Conservation (phyloP, 1,140 invertebrate genomes). For the Rhopalosiphum maidis region DNA sequence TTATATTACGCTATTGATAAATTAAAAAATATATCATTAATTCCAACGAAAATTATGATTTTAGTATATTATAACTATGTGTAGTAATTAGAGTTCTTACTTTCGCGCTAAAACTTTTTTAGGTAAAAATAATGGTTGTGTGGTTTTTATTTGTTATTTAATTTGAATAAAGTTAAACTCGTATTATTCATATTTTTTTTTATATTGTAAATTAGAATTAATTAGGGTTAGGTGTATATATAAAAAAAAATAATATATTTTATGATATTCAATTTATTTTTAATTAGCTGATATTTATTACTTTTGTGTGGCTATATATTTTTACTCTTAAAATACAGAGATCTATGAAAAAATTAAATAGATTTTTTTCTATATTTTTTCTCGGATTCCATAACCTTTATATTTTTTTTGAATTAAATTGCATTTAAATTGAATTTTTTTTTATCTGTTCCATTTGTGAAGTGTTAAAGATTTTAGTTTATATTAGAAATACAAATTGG, state of each 20-base stretch:
- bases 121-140: not conserved
- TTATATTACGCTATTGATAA: not conserved
- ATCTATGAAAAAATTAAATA: not conserved
- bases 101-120: not conserved
- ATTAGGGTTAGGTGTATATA: not conserved
- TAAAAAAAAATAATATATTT: not conserved
- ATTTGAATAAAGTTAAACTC: not conserved
- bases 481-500: not conserved
- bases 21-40: not conserved
- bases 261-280: not conserved
- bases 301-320: not conserved
- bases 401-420: not conserved
- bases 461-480: not conserved
- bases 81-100: not conserved
- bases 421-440: not conserved
- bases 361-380: not conserved
- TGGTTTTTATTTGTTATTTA: conserved; percentile 4
- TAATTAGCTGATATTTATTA: not conserved
- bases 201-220: not conserved
- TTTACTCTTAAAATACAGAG: not conserved
- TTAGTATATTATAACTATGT: not conserved
- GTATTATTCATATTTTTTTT: not conserved
- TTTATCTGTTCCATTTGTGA: not conserved
- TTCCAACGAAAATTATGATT: not conserved
- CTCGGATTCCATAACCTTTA: not conserved